These are phyloP conservation scores for Drosophila pectinifera DNA, from an alignment of 1,140 invertebrate genomes.

Conservation along the genomic window DNA sequence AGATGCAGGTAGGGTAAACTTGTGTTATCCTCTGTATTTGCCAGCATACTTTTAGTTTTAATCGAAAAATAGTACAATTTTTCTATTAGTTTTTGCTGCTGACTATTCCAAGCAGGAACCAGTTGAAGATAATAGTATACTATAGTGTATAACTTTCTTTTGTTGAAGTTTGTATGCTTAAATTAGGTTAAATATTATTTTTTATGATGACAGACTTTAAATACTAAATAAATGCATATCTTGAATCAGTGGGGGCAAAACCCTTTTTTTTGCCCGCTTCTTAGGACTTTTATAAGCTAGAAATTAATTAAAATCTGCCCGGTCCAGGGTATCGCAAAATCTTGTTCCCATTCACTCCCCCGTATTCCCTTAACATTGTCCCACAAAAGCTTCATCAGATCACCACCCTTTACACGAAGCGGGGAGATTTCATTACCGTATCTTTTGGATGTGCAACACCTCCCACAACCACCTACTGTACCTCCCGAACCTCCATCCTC, in stretches of 20 bases:
- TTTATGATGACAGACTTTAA: too few relatives aligned
- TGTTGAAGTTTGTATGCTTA: too few relatives aligned
- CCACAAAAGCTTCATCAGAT: slow-evolving; percentile 40
- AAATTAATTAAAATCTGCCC: too few relatives aligned
- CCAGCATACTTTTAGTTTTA: neutral
- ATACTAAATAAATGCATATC: too few relatives aligned
- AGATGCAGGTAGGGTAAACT: neutral
- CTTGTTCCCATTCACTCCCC: neutral
- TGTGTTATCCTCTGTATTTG: neutral
- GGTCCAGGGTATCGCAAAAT: slow-evolving; percentile 4
- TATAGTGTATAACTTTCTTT: too few relatives aligned
- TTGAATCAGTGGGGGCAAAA: too few relatives aligned
- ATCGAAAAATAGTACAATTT: neutral
- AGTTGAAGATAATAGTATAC: too few relatives aligned
- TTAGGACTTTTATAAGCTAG: too few relatives aligned
- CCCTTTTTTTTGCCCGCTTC: too few relatives aligned
- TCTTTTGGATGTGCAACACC: slow-evolving; percentile 26
- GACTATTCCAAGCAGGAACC: too few relatives aligned
- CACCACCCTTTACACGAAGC: slow-evolving; percentile 5
- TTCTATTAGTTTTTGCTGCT: too few relatives aligned
- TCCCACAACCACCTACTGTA: neutral
- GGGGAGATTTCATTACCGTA: slow-evolving; percentile 23
- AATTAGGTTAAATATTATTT: too few relatives aligned
- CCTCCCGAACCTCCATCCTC: neutral
- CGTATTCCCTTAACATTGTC: slow-evolving; percentile 5